A percentile compares a stretch with the other conserved stretches of the same genome.
Evolutionary conservation across 2,888 invertebrate species (phyloP).

Genomic region (Cremastobaeus sp.): DNA sequence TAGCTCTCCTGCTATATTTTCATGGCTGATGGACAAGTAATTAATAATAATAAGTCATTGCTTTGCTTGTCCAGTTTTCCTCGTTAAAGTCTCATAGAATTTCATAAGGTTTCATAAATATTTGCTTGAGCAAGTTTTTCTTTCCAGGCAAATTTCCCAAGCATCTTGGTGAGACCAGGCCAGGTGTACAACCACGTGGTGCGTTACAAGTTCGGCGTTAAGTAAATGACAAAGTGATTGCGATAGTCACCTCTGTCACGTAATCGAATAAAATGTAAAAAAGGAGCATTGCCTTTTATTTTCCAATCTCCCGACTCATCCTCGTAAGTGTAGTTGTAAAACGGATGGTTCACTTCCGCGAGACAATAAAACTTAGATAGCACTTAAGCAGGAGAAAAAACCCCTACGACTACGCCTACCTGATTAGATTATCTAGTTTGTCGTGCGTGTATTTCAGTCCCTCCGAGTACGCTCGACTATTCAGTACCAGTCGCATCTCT

Average conservation of each 20-base stretch:
- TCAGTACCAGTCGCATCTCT: constrained; percentile 45
- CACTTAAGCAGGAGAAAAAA: constrained; percentile 9
- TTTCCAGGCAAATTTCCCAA: constrained; percentile 86
- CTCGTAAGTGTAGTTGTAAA: constrained; percentile 9
- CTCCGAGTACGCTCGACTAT: constrained; percentile 15
- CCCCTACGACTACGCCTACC: not conserved
- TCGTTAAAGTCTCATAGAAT: not conserved
- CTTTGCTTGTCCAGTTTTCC: not conserved
- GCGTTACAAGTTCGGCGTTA: constrained; percentile 85
- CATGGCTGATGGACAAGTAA: no score
- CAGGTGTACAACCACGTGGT: constrained; percentile 85
- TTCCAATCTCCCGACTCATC: constrained; percentile 3
- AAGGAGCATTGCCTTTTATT: constrained; percentile 21
- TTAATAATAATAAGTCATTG: no score
- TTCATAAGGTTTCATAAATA: no score
- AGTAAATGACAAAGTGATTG: constrained; percentile 38
- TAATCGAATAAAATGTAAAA: constrained; percentile 19
- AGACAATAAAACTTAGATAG: constrained; percentile 36
- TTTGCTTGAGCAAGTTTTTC: no score
- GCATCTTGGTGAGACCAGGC: constrained; percentile 85
- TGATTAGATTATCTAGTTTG: constrained; percentile 53
- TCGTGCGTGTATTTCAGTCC: constrained; percentile 44
- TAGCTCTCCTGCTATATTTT: no score
- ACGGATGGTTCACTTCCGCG: constrained; percentile 4
- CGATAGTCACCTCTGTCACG: constrained; percentile 12